These are phyloP conservation scores for Neoascia interrupta DNA, from an alignment of 2,888 invertebrate genomes.

Conservation along the genomic window DNA sequence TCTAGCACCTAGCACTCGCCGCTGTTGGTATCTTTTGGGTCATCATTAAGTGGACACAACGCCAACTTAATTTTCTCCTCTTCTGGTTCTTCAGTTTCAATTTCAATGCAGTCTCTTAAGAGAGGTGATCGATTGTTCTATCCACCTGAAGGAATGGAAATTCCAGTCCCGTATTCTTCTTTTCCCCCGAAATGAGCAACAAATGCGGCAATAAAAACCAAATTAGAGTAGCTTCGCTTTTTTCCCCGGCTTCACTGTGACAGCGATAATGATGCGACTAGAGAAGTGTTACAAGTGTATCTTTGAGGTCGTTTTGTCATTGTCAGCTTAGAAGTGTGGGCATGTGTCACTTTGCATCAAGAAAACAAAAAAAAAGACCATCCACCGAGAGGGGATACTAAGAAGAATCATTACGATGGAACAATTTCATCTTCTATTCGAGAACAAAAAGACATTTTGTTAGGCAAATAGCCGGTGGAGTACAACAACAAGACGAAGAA, in stretches of 20 bases:
- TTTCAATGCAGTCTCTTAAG: constrained; percentile 4
- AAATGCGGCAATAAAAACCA: constrained; percentile 58
- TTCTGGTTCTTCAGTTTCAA: not conserved
- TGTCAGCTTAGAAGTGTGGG: constrained; percentile 58
- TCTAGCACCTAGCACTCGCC: constrained; percentile 1
- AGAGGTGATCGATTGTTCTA: constrained; percentile 48
- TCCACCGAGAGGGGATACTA: not conserved
- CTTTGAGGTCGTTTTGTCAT: constrained; percentile 58
- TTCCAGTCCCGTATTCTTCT: constrained; percentile 15
- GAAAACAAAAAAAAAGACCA: constrained; percentile 20
- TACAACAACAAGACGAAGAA: not conserved
- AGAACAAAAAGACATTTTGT: constrained; percentile 50
- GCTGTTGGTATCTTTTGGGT: constrained; percentile 34
- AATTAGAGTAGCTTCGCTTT: constrained; percentile 47
- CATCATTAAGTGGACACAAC: constrained; percentile 48
- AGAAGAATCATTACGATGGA: constrained; percentile 42
- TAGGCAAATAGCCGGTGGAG: constrained; percentile 30
- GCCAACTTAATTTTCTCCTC: constrained; percentile 48
- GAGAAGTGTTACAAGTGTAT: constrained; percentile 51
- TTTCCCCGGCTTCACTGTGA: too few species aligned
- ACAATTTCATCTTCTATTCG: constrained; percentile 53
- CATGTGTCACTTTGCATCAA: constrained; percentile 57
- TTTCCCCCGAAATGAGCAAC: constrained; percentile 32
- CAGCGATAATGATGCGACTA: constrained; percentile 17
- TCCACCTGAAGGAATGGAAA: constrained; percentile 26